These are phyloP conservation scores for Caenorhabditis sp. DNA, from an alignment of 2,888 invertebrate species.

Conservation along the genomic window DNA sequence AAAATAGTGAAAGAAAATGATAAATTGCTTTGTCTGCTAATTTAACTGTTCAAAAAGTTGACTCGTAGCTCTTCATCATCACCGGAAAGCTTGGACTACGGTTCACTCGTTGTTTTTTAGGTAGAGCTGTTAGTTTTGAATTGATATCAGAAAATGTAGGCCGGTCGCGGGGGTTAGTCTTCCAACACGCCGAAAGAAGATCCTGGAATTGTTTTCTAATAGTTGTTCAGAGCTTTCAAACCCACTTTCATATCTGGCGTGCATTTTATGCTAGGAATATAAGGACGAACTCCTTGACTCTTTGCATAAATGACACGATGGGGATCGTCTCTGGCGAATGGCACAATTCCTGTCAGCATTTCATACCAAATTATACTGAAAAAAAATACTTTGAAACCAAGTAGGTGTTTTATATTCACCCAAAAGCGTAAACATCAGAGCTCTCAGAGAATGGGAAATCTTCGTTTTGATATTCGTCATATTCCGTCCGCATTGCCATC, in stretches of 20 bases:
- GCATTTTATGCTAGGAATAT: slow-evolving; percentile 94
- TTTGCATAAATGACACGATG: slow-evolving; percentile 98
- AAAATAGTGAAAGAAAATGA: neutral
- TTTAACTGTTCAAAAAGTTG: slow-evolving; percentile 36
- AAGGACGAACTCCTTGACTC: slow-evolving; percentile 96
- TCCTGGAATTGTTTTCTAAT: slow-evolving; percentile 87
- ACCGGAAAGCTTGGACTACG: slow-evolving; percentile 97
- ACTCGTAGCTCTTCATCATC: slow-evolving; percentile 68
- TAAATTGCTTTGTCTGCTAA: slow-evolving; percentile 4
- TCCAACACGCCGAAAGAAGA: slow-evolving; percentile 96
- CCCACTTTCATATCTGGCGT: slow-evolving; percentile 95
- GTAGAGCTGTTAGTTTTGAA: slow-evolving; percentile 91
- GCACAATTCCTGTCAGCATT: slow-evolving; percentile 65
- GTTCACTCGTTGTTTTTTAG: slow-evolving; percentile 92
- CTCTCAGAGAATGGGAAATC: slow-evolving; percentile 94
- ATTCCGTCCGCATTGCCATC: slow-evolving; percentile 29
- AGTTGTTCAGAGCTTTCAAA: slow-evolving; percentile 47
- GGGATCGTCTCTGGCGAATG: slow-evolving; percentile 88
- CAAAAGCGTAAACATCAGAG: slow-evolving; percentile 98
- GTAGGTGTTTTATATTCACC: slow-evolving; percentile 86
- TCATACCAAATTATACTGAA: slow-evolving; percentile 64
- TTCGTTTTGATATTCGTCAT: slow-evolving; percentile 80
- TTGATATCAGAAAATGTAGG: slow-evolving; percentile 93
- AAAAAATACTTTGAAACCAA: neutral
- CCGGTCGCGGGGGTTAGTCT: slow-evolving; percentile 90